Evolutionary conservation across 1,140 invertebrate species (phyloP), one percentile per base, ranked within the genome.

Genomic region (Temnothorax longispinosus): DNA sequence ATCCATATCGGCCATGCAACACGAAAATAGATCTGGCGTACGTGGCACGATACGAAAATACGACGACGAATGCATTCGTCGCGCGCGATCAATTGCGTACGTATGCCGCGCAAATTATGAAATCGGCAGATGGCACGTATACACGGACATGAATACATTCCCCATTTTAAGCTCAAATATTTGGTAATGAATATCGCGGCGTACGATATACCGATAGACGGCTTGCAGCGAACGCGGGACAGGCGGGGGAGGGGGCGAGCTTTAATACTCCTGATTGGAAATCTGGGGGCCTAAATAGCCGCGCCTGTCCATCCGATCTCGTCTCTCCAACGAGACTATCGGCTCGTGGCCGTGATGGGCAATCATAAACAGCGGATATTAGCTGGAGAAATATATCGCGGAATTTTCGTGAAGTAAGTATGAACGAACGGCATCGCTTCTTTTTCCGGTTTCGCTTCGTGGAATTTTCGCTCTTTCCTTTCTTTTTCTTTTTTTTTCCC

Each of bases 201-300:
- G 67, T 67, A 86, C 64, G 80, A 38, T 8, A 47, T 5, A 6
- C 44, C 84, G 85, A 87, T 58, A 15, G 62, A 52, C 76, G 41
- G 80, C 21, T 58, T 65, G 65, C 74, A 38, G 27, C 41, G 54
- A 3, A 10, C 18, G 71, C 32, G 72, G 13, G 15, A 86, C 47
- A 71, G 27, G 85, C 86, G 87, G 86, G 89, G 27, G 85, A 82
- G 87, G 86, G 89, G 87, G 90, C 88, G 90, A 90, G 85, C 89
- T 94, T 92, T 93, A 90, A 94, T 94, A 94, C 91, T 91, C 65
- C 87, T 93, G 93, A 94, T 94, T 94, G 93, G 89, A 94, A 94
- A 93, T 94, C 93, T 91, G 90, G 76, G 85, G 85, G 75, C 84
- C 86, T 89, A 91, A 93, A 92, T 91, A 88, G 85, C 91, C 86